Percentiles rank a stretch among this genome's conserved stretches.
Evolutionary conservation across 2,797 vertebrate species (phyloP).

Genomic region (Coregonus suidteri): DNA sequence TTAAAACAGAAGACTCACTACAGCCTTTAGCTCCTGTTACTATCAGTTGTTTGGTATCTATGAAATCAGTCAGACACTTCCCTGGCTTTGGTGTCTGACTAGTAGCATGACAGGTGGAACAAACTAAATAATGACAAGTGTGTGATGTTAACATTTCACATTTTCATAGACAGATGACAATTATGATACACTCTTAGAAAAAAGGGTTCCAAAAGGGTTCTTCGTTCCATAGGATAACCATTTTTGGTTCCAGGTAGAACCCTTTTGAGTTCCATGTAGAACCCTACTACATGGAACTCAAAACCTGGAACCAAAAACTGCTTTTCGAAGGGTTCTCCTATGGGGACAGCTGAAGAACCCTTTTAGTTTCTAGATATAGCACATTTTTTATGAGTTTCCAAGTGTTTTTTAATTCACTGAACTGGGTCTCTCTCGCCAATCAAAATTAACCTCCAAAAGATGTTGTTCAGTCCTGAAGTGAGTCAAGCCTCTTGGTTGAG

Average conservation of each 20-base stretch:
- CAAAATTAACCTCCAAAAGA: constrained; percentile 36
- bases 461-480: constrained; percentile 26
- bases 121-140: too few species aligned
- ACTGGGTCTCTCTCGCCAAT: not conserved
- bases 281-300: too few species aligned
- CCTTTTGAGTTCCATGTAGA: too few species aligned
- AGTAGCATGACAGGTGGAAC: not conserved
- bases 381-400: not conserved
- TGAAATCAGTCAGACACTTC: not conserved
- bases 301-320: too few species aligned
- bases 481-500: constrained; percentile 54
- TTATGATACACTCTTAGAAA: not conserved
- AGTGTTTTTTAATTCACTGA: not conserved
- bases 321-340: too few species aligned
- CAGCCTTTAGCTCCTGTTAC: not conserved
- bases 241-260: too few species aligned
- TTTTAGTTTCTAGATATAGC: too few species aligned
- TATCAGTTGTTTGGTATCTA: not conserved
- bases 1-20: constrained; percentile 24
- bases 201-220: too few species aligned
- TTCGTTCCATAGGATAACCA: too few species aligned
- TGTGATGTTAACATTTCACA: not conserved
- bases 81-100: not conserved
- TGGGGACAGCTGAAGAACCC: too few species aligned
- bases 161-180: not conserved